Conservation (phyloP, 2,888 invertebrate species). For the Osmoderma eremita region DNA sequence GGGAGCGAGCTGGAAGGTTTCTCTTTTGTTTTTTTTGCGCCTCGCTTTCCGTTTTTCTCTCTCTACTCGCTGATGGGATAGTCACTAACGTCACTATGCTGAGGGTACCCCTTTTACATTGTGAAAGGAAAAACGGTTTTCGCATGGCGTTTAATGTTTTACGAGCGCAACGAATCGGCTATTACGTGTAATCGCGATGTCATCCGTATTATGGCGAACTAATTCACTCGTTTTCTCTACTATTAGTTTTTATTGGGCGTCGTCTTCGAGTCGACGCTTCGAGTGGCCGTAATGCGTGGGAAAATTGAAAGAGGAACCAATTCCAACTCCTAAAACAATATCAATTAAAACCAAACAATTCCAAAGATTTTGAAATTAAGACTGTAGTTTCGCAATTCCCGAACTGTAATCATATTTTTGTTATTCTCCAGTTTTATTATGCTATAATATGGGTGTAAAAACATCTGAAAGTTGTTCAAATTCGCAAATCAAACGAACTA, state of each 20-base stretch:
- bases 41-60: conserved; percentile 27
- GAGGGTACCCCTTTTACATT: conserved; percentile 2
- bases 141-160: conserved; percentile 52
- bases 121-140: conserved; percentile 19
- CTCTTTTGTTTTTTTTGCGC: conserved; percentile 50
- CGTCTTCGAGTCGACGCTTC: conserved; percentile 45
- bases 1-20: conserved; percentile 34
- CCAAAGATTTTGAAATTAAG: conserved; percentile 18
- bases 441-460: too few species aligned
- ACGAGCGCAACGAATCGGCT: conserved; percentile 54
- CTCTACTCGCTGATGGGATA: conserved; percentile 1
- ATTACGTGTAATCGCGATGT: conserved; percentile 58
- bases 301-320: conserved; percentile 29
- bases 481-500: too few species aligned
- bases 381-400: background rate
- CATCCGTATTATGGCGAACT: conserved; percentile 55
- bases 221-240: conserved; percentile 57
- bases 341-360: conserved; percentile 30
- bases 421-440: too few species aligned
- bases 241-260: conserved; percentile 60
- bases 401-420: too few species aligned
- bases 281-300: conserved; percentile 27
- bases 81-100: conserved; percentile 30
- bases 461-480: too few species aligned
- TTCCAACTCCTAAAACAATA: conserved; percentile 23